Base-by-base conservation (phyloP, 2,113 vertebrate species). In the Salvelinus namaycush region DNA sequence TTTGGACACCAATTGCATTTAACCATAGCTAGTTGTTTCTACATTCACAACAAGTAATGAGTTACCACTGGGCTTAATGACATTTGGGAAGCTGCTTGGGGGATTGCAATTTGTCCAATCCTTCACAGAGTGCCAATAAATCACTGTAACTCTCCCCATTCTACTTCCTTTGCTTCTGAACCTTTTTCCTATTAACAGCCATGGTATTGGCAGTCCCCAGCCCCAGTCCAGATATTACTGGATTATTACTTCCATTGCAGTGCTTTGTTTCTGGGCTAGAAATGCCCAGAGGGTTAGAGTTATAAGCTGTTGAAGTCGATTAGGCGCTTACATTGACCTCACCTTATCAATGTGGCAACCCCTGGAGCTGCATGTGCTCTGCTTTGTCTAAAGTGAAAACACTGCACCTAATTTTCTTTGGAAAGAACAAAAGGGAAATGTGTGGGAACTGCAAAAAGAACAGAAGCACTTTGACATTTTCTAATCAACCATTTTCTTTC, bases 221-320 rank as follows among this genome's bases (percentile, higher is more conserved):
- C 49, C 76, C 73, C 75, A 78, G 73, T 67, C 57, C 26, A 87
- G 73, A 81, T 66, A 82, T 76, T 27, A 83, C 83, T 82, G 77
- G 78, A 87, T 86, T 79, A 77, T 67, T 73, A 81, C 77, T 64
- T 74, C 62, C 68, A 76, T 57, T 31, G 64, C 76, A 27, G 44
- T 76, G 75, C 86, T 84, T 81, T 82, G 76, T 86, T 83, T 76
- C 69, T 81, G 29, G 65, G 60, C 27, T 75, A 29, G 75, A 72
- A 81, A 77, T 81, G 78, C 77, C 84, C 77, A 34, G 11, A 72
- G 76, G 79, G 72, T 66, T 69, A 75, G 73, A 70, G 85, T 83
- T 81, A 79, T 76, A 81, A 89, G 85, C 83, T 81, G 85, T 78
- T 88, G 78, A 82, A 87, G 88, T 90, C 69, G 67, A 91, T 89